Conservation (phyloP, 2,113 vertebrate species). For the Takifugu bimaculatus region DNA sequence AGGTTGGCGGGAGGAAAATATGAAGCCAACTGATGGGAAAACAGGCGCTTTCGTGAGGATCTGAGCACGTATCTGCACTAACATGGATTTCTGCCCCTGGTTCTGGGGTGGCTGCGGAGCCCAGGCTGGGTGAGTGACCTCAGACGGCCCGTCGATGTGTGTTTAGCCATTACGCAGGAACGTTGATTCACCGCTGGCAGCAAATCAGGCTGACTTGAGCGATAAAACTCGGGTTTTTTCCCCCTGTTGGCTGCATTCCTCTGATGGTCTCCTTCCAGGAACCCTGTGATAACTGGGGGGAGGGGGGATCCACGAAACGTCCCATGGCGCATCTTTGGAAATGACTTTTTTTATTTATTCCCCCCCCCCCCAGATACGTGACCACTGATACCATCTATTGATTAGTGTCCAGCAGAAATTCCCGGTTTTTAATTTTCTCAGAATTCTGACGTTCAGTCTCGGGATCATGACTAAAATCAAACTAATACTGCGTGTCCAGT, state of each 20-base stretch:
- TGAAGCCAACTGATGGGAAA: too few species aligned
- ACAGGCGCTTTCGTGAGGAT: too few species aligned
- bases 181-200: constrained; percentile 43
- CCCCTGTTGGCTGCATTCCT: constrained; percentile 11
- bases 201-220: constrained; percentile 2
- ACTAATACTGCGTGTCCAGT: background rate
- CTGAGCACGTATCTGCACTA: background rate
- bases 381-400: background rate
- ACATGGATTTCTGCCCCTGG: background rate
- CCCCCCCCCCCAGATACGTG: background rate
- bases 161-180: constrained; percentile 58
- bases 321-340: background rate
- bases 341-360: too few species aligned
- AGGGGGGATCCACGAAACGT: background rate
- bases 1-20: background rate
- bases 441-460: background rate
- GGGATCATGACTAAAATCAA: background rate
- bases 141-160: constrained; percentile 44
- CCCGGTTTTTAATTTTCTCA: background rate
- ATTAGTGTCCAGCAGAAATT: background rate
- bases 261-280: constrained; percentile 31
- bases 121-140: constrained; percentile 56
- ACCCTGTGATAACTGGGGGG: constrained; percentile 15
- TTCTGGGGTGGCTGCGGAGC: background rate
- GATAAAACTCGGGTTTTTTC: background rate